These are phyloP conservation scores for Equus quagga DNA, from an alignment of 2,113 vertebrate genomes.

Conservation along the genomic window DNA sequence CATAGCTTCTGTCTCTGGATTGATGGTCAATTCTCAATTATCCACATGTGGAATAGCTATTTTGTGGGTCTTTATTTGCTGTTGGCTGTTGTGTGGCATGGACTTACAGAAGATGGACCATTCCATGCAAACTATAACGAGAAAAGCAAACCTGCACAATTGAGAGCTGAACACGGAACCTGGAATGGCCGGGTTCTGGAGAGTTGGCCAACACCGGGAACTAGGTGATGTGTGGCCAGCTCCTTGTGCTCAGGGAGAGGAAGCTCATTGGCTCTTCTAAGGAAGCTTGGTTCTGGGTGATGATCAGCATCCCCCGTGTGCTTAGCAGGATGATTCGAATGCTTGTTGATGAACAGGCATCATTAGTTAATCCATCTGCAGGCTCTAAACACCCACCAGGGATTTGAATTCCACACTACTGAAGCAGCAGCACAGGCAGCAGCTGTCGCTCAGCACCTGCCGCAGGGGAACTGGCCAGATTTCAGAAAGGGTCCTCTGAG, in stretches of 20 bases:
- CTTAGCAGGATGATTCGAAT: neutral
- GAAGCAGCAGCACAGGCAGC: constrained; percentile 54
- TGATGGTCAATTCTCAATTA: neutral
- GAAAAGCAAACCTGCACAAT: neutral
- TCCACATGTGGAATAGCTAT: neutral
- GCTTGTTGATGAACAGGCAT: constrained; percentile 18
- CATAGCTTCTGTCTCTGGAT: neutral
- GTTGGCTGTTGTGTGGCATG: neutral
- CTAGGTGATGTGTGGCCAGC: neutral
- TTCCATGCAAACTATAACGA: neutral
- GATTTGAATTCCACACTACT: constrained; percentile 63
- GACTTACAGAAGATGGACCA: neutral
- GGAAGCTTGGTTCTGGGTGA: neutral
- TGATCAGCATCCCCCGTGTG: neutral
- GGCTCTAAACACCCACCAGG: constrained; percentile 58
- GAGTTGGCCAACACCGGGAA: neutral
- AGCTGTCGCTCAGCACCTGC: constrained; percentile 71
- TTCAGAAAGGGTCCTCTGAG: constrained; percentile 67
- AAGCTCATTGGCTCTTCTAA: neutral
- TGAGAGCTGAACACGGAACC: neutral
- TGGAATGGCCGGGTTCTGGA: neutral
- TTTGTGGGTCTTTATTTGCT: neutral
- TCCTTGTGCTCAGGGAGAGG: neutral
- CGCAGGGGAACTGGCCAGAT: constrained; percentile 57
- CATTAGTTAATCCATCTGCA: constrained; percentile 53